Conservation (phyloP, 2,888 invertebrate genomes). For the Gymnocheta viridis region DNA sequence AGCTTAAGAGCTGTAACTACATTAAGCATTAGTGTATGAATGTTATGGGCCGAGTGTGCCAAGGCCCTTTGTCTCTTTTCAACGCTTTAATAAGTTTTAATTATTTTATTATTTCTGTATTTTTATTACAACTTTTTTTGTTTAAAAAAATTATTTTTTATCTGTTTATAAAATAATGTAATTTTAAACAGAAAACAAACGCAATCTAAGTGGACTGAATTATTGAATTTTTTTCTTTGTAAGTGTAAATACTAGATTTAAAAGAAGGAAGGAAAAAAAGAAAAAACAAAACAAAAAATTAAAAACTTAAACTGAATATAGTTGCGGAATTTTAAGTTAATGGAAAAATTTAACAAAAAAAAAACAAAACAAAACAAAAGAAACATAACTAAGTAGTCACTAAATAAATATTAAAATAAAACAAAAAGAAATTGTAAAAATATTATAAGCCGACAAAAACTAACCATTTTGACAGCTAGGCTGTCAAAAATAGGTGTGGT, state of each 20-base stretch:
- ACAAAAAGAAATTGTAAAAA: conserved; percentile 29
- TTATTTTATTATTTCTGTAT: conserved; percentile 62
- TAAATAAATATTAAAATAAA: conserved; percentile 44
- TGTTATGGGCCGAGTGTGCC: conserved; percentile 4
- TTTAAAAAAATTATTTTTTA: conserved; percentile 49
- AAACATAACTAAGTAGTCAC: conserved; percentile 54
- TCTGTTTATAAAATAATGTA: conserved; percentile 56
- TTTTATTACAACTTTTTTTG: conserved; percentile 40
- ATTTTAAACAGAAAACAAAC: conserved; percentile 74
- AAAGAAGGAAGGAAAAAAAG: conserved; percentile 58
- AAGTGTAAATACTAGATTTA: conserved; percentile 79
- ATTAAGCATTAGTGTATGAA: conserved; percentile 65
- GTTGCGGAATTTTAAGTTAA: conserved; percentile 38
- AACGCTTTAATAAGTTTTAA: conserved; percentile 79
- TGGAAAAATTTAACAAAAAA: no score
- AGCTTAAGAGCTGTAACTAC: conserved; percentile 72
- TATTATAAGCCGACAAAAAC: conserved; percentile 1
- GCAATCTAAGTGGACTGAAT: conserved; percentile 81
- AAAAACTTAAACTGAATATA: conserved; percentile 24
- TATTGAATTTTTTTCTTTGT: conserved; percentile 76
- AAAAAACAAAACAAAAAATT: conserved; percentile 46
- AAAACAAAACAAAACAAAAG: background rate
- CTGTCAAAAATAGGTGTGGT: conserved; percentile 60
- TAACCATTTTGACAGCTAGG: conserved; percentile 68
- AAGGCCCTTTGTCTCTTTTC: conserved; percentile 70